phyloP scores from a whole-genome alignment of 2,113 vertebrate genomes.

The Charina bottae region DNA sequence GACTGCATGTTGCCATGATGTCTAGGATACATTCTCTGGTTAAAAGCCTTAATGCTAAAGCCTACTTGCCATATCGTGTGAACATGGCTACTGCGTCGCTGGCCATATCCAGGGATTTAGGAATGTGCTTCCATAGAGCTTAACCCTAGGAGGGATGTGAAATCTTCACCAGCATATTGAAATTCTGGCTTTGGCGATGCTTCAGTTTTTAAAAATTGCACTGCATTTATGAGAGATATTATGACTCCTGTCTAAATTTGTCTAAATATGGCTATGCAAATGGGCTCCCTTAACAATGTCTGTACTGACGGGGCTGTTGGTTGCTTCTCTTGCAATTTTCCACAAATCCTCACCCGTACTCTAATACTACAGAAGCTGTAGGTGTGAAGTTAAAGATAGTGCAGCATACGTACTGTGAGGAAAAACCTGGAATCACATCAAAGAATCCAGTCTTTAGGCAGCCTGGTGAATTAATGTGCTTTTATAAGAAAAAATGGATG shows the following conservation, averaged over 20 bases:
- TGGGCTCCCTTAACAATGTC: neutral
- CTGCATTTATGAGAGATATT: neutral
- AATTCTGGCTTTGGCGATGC: neutral
- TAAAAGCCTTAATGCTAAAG: neutral
- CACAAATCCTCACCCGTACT: neutral
- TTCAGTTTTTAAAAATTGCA: neutral
- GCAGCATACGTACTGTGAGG: neutral
- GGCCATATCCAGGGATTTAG: neutral
- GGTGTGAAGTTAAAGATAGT: neutral
- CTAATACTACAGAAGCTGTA: neutral
- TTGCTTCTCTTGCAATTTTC: neutral
- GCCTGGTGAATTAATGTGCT: neutral
- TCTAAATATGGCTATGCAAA: neutral
- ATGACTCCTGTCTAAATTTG: neutral
- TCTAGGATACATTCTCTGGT: neutral
- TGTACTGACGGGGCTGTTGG: neutral
- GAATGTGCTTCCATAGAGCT: neutral
- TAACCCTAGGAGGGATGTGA: neutral
- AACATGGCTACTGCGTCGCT: neutral
- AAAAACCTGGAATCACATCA: neutral
- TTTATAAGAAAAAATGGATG: neutral
- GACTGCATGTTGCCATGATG: neutral
- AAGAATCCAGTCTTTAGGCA: neutral
- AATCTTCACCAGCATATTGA: neutral
- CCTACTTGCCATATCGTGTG: neutral